These are phyloP conservation scores for Clytia hemisphaerica DNA, from an alignment of 30 jellyfish, hydroid and myxozoan species.

Conservation along the genomic window DNA sequence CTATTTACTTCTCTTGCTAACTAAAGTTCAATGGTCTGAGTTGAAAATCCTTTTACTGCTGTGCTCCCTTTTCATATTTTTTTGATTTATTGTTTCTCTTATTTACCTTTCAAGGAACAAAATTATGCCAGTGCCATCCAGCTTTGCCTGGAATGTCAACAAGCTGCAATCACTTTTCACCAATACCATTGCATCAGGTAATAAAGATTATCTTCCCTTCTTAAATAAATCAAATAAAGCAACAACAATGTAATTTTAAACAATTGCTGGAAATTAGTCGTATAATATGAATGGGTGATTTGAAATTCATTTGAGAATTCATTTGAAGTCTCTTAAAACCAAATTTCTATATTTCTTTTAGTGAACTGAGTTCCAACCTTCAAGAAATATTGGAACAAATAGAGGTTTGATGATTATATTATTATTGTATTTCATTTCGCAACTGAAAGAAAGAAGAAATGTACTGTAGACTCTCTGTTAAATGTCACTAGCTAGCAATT, in stretches of 20 bases:
- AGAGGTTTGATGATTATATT: too few relatives aligned
- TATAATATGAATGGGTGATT: too few relatives aligned
- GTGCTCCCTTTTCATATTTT: background rate
- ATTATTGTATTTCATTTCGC: too few relatives aligned
- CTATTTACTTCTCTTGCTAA: too few relatives aligned
- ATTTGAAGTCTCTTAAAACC: too few relatives aligned
- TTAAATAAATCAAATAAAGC: too few relatives aligned
- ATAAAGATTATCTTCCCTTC: conserved; percentile 1
- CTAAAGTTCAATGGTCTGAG: too few relatives aligned
- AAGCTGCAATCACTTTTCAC: conserved; percentile 79
- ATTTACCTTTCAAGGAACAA: conserved; percentile 48
- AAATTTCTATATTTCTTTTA: conserved; percentile 21
- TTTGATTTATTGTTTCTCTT: background rate
- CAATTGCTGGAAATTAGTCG: too few relatives aligned
- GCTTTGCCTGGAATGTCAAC: conserved; percentile 95
- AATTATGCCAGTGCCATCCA: conserved; percentile 96
- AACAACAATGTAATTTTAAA: too few relatives aligned
- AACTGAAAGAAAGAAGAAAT: background rate
- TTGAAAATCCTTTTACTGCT: background rate
- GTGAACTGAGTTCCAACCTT: conserved; percentile 87
- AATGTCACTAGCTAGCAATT: too few relatives aligned
- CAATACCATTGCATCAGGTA: conserved; percentile 86
- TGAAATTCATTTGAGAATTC: background rate
- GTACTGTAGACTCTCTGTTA: too few relatives aligned
- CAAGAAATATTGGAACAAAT: conserved; percentile 90